A percentile compares a stretch with the other conserved stretches of the same genome.
These are phyloP conservation scores for Zeuzera pyrina DNA, from an alignment of 2,888 invertebrate genomes.

Conservation along the genomic window DNA sequence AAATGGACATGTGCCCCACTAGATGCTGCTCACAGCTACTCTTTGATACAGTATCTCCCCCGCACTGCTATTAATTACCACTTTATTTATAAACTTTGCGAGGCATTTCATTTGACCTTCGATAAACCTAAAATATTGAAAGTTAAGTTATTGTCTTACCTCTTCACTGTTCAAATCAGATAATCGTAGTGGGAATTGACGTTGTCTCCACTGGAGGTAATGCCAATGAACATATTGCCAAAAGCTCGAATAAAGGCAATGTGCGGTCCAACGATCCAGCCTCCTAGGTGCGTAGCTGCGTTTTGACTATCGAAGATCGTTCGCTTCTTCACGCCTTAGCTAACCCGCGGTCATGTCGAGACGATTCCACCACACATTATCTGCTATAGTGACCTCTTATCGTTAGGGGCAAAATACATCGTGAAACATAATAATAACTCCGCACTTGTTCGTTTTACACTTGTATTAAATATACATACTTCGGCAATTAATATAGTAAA, in stretches of 20 bases:
- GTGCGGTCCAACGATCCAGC: conserved; percentile 21
- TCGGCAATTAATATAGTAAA: no score
- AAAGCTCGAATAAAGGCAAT: not conserved
- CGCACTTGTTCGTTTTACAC: no score
- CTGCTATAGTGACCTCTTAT: conserved; percentile 50
- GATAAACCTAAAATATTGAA: conserved; percentile 22
- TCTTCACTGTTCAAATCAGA: conserved; percentile 53
- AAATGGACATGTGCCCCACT: no score
- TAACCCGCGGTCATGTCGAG: conserved; percentile 18
- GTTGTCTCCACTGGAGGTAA: conserved; percentile 64
- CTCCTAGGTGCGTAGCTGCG: conserved; percentile 23
- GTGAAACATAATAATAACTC: conserved; percentile 37
- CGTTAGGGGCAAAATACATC: conserved; percentile 46
- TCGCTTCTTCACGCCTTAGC: conserved; percentile 2
- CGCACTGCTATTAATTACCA: no score
- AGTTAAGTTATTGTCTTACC: conserved; percentile 37
- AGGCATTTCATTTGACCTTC: conserved; percentile 28
- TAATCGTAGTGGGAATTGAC: conserved; percentile 69
- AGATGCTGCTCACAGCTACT: no score
- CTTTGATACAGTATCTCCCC: no score
- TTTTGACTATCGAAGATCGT: conserved; percentile 17
- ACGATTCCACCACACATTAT: conserved; percentile 39
- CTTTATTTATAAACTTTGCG: no score
- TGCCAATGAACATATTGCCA: conserved; percentile 70
- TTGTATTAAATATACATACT: no score